These are phyloP conservation scores for Denticeps clupeoides DNA, from an alignment of 2,797 vertebrate genomes.

Conservation along the genomic window DNA sequence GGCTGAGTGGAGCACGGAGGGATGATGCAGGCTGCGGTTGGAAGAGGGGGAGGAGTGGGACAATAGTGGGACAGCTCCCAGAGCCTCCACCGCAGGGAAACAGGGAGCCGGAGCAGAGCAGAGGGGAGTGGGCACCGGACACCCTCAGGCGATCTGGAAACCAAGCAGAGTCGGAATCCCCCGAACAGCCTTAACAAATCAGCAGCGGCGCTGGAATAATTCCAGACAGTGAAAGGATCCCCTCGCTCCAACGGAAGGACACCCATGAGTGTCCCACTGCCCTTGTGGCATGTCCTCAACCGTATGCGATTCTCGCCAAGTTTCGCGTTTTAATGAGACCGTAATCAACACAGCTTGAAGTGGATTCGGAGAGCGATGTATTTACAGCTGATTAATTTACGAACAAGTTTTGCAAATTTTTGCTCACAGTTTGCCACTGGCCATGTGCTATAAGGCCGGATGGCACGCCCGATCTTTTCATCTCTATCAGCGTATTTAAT, in stretches of 20 bases:
- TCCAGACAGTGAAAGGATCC: background rate
- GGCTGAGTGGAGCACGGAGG: conserved; percentile 42
- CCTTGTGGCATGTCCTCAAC: no score
- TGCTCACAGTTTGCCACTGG: no score
- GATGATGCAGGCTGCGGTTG: conserved; percentile 27
- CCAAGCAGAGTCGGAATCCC: background rate
- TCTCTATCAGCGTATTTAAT: conserved; percentile 29
- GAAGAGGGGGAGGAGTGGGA: background rate
- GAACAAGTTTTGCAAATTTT: no score
- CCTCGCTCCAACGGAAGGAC: background rate
- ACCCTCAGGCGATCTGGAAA: background rate
- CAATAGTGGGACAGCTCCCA: conserved; percentile 1
- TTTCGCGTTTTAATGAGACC: no score
- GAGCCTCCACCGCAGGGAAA: background rate
- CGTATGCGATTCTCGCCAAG: no score
- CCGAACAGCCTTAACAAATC: background rate
- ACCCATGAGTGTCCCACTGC: no score
- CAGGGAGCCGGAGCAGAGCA: background rate
- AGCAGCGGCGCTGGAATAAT: conserved; percentile 2
- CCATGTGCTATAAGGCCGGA: no score
- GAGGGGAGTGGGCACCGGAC: background rate
- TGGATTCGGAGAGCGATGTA: no score
- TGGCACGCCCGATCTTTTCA: conserved; percentile 28
- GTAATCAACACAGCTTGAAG: no score
- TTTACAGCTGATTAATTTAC: no score